Evolutionary conservation across 2,113 vertebrate genomes (phyloP).

Genomic region (Malurus cyaneus): DNA sequence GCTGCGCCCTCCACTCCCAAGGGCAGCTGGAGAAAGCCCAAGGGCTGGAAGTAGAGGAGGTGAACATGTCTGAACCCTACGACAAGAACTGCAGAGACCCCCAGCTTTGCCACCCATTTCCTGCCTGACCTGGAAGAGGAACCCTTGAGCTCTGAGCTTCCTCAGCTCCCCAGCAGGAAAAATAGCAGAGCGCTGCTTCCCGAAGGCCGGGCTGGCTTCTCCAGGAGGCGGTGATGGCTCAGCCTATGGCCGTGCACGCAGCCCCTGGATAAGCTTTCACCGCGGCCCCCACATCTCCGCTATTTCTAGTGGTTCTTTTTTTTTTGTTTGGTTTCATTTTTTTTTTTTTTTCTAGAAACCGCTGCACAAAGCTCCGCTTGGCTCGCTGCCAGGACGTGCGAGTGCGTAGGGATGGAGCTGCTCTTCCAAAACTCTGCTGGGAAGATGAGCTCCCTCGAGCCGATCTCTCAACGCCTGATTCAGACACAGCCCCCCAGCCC

Average conservation of each 20-base stretch:
- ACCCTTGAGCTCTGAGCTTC: not conserved
- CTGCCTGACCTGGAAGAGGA: constrained; percentile 58
- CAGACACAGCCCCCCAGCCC: not conserved
- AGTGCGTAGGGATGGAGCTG: not conserved
- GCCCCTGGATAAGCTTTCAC: constrained; percentile 1
- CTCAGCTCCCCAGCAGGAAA: constrained; percentile 31
- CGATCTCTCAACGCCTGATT: not conserved
- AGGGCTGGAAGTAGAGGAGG: not conserved
- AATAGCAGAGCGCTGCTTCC: not conserved
- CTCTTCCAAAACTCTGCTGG: not conserved
- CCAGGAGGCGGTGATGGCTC: constrained; percentile 1
- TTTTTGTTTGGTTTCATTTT: not conserved
- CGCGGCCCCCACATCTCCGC: not conserved
- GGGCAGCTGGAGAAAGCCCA: not conserved
- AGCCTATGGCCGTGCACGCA: not conserved
- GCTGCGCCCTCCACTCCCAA: not conserved
- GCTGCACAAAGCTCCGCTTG: constrained; percentile 18
- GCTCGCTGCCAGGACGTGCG: not conserved
- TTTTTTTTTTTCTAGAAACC: not conserved
- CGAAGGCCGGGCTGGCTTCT: not conserved
- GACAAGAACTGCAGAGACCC: not conserved
- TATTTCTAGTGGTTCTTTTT: not conserved
- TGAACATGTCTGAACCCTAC: accelerated
- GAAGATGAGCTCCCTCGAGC: not conserved
- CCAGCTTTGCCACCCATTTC: constrained; percentile 21